A percentile compares a stretch with the other conserved stretches of the same genome.
Conservation (phyloP, 2,113 vertebrate genomes). For the Sclerurus mexicanus region DNA sequence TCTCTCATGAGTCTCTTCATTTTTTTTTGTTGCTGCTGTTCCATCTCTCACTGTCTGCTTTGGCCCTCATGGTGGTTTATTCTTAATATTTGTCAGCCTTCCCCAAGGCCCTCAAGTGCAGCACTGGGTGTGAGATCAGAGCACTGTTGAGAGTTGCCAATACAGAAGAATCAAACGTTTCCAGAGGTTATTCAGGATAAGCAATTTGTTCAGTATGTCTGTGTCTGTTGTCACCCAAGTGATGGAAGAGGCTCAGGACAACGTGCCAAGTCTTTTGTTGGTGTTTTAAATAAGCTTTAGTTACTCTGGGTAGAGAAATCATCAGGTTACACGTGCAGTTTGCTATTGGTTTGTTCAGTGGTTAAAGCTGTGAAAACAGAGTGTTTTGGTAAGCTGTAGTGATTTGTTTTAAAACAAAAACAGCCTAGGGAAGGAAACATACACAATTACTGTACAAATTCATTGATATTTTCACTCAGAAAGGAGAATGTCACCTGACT, state of each 20-base stretch:
- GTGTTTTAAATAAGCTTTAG: neutral
- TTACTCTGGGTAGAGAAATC: neutral
- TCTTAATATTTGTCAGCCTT: neutral
- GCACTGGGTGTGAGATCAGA: neutral
- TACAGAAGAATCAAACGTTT: neutral
- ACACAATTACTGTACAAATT: neutral
- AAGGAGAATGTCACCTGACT: neutral
- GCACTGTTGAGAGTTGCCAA: rapidly evolving
- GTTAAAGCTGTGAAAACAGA: neutral
- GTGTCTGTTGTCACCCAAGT: neutral
- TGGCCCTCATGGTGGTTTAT: neutral
- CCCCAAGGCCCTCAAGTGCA: rapidly evolving
- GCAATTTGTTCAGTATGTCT: neutral
- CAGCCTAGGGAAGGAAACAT: neutral
- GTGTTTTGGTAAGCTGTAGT: neutral
- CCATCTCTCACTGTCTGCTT: neutral
- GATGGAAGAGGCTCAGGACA: neutral
- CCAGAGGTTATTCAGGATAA: neutral
- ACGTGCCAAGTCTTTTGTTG: neutral
- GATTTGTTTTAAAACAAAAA: neutral
- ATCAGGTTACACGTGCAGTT: rapidly evolving
- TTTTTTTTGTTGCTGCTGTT: neutral
- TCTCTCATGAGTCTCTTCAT: neutral
- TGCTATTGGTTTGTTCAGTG: neutral
- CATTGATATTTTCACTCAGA: neutral